Conservation (phyloP, 1,140 invertebrate genomes). For the Zaprionus ornatus region DNA sequence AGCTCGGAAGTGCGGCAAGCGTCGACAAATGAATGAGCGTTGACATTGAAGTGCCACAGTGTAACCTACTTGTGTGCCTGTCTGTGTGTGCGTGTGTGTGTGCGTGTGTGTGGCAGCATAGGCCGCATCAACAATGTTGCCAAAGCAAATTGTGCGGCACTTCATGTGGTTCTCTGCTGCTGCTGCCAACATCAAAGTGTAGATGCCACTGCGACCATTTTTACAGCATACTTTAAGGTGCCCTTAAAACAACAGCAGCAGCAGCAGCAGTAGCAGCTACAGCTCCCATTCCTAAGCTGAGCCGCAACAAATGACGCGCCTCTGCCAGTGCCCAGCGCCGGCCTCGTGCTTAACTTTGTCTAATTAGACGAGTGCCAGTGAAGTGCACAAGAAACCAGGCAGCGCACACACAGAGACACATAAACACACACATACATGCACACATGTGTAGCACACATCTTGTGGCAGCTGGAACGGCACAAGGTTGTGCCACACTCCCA, state of each 20-base stretch:
- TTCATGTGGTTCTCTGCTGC: constrained; percentile 54
- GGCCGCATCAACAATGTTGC: constrained; percentile 71
- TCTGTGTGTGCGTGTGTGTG: constrained; percentile 20
- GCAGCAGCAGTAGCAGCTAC: not conserved
- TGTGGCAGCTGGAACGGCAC: constrained; percentile 36
- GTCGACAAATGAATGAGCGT: constrained; percentile 73
- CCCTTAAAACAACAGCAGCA: constrained; percentile 54
- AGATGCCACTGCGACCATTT: constrained; percentile 14
- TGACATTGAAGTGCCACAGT: constrained; percentile 66
- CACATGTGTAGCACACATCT: constrained; percentile 26
- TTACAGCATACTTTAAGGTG: constrained; percentile 58
- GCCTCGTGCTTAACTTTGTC: constrained; percentile 69
- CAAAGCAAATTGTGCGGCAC: constrained; percentile 74
- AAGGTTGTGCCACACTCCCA: constrained; percentile 40
- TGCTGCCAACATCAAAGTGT: constrained; percentile 67
- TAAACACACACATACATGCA: not conserved
- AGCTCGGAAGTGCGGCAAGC: constrained; percentile 28
- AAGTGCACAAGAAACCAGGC: constrained; percentile 55
- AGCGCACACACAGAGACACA: constrained; percentile 33
- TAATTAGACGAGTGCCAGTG: constrained; percentile 78
- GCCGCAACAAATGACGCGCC: constrained; percentile 45
- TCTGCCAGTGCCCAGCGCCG: constrained; percentile 20
- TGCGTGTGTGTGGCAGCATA: constrained; percentile 30
- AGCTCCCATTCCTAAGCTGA: not conserved
- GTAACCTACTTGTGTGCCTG: constrained; percentile 32